Conservation (phyloP, 2,113 vertebrate genomes). For the Daboia siamensis region DNA sequence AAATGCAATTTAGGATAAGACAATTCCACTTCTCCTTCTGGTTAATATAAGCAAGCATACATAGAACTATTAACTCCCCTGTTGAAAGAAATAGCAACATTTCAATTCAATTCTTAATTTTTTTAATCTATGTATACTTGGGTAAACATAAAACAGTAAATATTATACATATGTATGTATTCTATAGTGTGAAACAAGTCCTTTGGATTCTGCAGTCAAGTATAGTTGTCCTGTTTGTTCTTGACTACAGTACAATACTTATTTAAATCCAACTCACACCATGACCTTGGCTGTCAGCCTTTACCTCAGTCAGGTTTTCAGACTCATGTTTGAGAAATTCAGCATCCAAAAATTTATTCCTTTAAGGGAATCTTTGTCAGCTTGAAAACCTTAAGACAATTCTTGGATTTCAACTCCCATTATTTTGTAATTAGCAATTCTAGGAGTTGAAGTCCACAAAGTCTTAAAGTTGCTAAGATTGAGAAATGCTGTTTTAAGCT, state of each 20-base stretch:
- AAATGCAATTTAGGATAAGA: background rate
- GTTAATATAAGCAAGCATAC: background rate
- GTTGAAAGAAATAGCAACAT: background rate
- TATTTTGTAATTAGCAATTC: background rate
- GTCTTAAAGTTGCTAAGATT: background rate
- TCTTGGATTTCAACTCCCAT: background rate
- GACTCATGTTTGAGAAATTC: background rate
- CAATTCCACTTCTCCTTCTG: background rate
- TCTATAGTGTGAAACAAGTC: background rate
- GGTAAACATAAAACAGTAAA: background rate
- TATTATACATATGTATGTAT: background rate
- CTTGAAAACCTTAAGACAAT: background rate
- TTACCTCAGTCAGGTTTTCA: background rate
- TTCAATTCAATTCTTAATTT: background rate
- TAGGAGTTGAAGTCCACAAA: background rate
- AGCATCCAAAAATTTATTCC: background rate
- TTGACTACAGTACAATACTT: background rate
- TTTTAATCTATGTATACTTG: background rate
- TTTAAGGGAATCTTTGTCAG: background rate
- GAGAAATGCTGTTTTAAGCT: background rate
- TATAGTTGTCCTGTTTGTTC: background rate
- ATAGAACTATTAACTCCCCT: background rate
- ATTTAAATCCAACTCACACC: background rate
- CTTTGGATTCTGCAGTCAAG: background rate
- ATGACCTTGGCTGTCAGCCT: background rate